Evolutionary conservation across 2,888 invertebrate genomes (phyloP).

Genomic region (Nudaria mundana): DNA sequence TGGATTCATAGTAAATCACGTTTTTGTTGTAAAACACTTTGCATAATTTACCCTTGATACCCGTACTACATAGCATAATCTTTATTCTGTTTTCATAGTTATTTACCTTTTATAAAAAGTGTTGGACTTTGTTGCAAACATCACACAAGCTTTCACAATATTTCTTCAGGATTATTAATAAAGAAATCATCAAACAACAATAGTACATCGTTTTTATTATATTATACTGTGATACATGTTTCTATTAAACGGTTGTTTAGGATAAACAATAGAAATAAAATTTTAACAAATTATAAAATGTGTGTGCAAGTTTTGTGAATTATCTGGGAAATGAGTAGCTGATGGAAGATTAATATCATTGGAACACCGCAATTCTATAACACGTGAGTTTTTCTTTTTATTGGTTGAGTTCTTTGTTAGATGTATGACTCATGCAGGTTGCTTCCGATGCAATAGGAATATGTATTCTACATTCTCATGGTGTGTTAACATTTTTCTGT

Average conservation of each 20-base stretch:
- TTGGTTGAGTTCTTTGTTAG: constrained; percentile 16
- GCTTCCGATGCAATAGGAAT: constrained; percentile 1
- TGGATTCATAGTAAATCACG: constrained; percentile 38
- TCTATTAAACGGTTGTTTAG: constrained; percentile 42
- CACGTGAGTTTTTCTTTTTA: constrained; percentile 34
- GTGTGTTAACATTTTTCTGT: background rate
- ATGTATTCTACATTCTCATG: background rate
- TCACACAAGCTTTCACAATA: constrained; percentile 31
- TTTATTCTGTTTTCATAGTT: constrained; percentile 26
- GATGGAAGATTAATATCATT: constrained; percentile 38
- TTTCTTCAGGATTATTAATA: constrained; percentile 35
- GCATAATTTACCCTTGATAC: constrained; percentile 17
- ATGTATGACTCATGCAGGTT: constrained; percentile 23
- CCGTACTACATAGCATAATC: constrained; percentile 22
- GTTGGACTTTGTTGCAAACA: constrained; percentile 23
- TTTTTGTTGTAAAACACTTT: constrained; percentile 30
- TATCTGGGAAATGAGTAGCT: constrained; percentile 49
- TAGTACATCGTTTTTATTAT: constrained; percentile 43
- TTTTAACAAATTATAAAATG: constrained; percentile 58
- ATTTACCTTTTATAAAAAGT: constrained; percentile 19
- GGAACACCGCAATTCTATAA: constrained; percentile 21
- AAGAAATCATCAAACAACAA: constrained; percentile 27
- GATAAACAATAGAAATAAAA: constrained; percentile 56
- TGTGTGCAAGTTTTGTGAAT: constrained; percentile 58
- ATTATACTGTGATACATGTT: constrained; percentile 48